A percentile compares a stretch with the other conserved stretches of the same genome.
These are phyloP conservation scores for Sebastes miniatus DNA, from an alignment of 2,797 vertebrate genomes.

Conservation along the genomic window DNA sequence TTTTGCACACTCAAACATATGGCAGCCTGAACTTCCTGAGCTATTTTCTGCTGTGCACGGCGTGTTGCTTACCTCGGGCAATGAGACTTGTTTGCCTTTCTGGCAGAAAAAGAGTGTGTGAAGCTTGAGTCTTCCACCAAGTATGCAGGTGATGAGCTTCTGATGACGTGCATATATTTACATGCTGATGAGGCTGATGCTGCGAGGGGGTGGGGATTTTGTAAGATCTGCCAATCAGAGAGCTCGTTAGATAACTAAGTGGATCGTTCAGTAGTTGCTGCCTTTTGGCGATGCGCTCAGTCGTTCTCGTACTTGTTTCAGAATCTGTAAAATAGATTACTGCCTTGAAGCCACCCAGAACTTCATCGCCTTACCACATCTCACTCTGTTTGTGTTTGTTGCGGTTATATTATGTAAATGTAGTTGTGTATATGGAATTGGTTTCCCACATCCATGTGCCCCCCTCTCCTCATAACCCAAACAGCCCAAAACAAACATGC, in stretches of 20 bases:
- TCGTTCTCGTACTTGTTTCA: conserved; percentile 38
- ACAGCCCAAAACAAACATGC: conserved; percentile 31
- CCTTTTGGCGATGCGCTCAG: conserved; percentile 26
- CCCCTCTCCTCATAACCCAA: not conserved
- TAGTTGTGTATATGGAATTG: conserved; percentile 8
- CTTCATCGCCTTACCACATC: conserved; percentile 9
- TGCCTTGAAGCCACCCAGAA: conserved; percentile 34
- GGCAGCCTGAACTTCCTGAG: conserved; percentile 21
- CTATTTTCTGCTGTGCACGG: conserved; percentile 34
- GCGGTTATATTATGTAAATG: conserved; percentile 34
- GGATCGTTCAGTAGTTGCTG: conserved; percentile 30
- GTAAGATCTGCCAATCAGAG: conserved; percentile 61
- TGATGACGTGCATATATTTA: conserved; percentile 62
- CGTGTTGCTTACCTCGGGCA: conserved; percentile 32
- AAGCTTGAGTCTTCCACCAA: conserved; percentile 14
- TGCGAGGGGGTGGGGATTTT: conserved; percentile 39
- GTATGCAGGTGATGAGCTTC: conserved; percentile 58
- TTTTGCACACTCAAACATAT: conserved; percentile 24
- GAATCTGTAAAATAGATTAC: conserved; percentile 45
- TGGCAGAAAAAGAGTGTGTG: conserved; percentile 28
- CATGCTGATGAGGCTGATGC: conserved; percentile 59
- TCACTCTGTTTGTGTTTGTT: conserved; percentile 29
- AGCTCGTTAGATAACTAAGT: conserved; percentile 42
- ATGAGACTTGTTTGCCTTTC: conserved; percentile 29
- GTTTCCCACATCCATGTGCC: not conserved